phyloP scores from a whole-genome alignment of 2,888 invertebrate species.

The Rotaria macrura region DNA sequence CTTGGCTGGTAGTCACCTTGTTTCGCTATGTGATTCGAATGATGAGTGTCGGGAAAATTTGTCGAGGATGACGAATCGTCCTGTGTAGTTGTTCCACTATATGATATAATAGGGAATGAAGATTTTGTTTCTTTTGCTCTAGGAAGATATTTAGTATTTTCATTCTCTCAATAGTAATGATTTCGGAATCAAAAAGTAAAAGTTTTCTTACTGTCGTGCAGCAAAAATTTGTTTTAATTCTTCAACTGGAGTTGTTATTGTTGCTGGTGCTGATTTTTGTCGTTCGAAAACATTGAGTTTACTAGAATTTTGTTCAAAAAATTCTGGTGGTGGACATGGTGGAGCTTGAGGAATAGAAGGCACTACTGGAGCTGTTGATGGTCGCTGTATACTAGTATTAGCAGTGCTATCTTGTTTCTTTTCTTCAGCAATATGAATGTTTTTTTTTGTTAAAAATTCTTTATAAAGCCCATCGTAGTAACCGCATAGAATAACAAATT shows the following conservation, averaged over 20 bases:
- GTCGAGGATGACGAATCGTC: background rate
- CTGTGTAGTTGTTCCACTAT: background rate
- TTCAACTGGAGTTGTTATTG: background rate
- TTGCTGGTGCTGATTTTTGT: background rate
- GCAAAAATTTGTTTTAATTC: conserved; percentile 12
- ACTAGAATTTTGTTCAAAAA: background rate
- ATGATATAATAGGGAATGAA: background rate
- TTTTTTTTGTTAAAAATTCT: background rate
- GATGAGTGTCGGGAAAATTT: background rate
- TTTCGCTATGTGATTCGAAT: background rate
- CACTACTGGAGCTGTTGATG: background rate
- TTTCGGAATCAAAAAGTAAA: background rate
- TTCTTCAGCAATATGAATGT: background rate
- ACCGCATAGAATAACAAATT: background rate
- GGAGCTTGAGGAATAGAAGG: background rate
- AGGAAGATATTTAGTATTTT: background rate
- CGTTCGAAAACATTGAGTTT: background rate
- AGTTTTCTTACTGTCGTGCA: background rate
- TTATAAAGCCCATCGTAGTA: background rate
- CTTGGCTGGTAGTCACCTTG: background rate
- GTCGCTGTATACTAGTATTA: background rate
- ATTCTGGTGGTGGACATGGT: conserved; percentile 4
- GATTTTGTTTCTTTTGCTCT: background rate
- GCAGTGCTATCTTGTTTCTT: background rate
- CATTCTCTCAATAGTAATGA: too few species aligned